Conservation (phyloP, 2,888 invertebrate genomes). For the Drosophila prostipennis region DNA sequence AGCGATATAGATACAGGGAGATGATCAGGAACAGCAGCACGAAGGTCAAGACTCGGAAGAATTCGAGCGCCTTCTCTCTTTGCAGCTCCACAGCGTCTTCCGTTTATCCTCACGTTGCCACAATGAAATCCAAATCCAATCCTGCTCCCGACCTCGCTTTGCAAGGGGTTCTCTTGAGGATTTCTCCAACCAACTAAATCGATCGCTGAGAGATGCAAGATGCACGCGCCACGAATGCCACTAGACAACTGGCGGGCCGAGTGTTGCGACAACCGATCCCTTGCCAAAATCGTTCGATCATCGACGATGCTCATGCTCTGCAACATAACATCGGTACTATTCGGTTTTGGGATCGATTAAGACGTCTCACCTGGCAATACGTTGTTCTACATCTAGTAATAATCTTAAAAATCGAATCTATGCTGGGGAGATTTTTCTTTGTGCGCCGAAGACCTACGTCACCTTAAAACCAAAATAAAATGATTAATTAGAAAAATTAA, state of each 20-base stretch:
- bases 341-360: conserved; percentile 1
- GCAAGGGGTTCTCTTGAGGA: neutral
- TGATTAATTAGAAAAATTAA: neutral
- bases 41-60: conserved; percentile 83
- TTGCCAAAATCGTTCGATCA: conserved; percentile 37
- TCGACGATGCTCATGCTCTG: conserved; percentile 24
- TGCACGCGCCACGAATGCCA: conserved; percentile 54
- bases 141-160: neutral
- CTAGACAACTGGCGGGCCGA: conserved; percentile 53
- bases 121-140: conserved; percentile 42
- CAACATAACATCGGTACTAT: conserved; percentile 18
- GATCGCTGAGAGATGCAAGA: conserved; percentile 13
- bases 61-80: conserved; percentile 83
- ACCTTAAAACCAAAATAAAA: neutral
- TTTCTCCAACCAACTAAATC: neutral
- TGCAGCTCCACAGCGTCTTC: conserved; percentile 84
- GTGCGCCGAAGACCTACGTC: neutral
- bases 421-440: neutral
- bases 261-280: conserved; percentile 36
- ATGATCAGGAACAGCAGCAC: conserved; percentile 83
- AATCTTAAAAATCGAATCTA: neutral
- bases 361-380: conserved; percentile 6
- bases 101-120: conserved; percentile 60
- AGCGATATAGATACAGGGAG: conserved; percentile 83
- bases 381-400: conserved; percentile 9